These are phyloP conservation scores for Sinosuthora webbiana DNA, from an alignment of 2,113 vertebrate genomes.

Conservation along the genomic window DNA sequence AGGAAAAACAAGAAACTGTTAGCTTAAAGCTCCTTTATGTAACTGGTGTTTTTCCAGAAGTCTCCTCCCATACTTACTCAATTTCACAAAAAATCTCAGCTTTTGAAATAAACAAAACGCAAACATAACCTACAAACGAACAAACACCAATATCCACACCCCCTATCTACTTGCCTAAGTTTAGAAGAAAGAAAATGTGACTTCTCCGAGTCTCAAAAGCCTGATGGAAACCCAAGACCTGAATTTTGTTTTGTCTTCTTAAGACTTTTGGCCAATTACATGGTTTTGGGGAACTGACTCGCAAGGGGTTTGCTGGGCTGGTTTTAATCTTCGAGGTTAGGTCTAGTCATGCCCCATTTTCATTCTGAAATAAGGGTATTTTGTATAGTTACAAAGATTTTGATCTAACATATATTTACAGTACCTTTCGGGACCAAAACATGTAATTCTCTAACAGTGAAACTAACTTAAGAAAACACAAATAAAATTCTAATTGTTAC, in stretches of 20 bases:
- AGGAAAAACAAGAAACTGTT: neutral
- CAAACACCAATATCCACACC: neutral
- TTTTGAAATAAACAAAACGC: neutral
- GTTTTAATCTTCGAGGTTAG: neutral
- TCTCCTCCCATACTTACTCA: fast-evolving
- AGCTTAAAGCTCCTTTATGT: neutral
- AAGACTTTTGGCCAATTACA: neutral
- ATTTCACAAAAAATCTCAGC: neutral
- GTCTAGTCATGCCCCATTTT: neutral
- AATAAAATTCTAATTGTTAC: neutral
- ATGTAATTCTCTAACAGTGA: neutral
- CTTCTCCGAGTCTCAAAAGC: neutral
- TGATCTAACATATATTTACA: neutral
- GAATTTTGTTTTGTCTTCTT: neutral
- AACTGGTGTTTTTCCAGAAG: neutral
- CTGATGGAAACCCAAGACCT: neutral
- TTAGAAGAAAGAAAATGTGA: neutral
- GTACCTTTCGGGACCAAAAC: neutral
- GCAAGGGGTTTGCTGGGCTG: neutral
- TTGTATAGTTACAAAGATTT: neutral
- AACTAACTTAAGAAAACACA: neutral
- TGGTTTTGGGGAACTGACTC: neutral
- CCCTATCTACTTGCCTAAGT: neutral
- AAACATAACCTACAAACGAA: neutral
- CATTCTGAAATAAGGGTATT: neutral